These are phyloP conservation scores for Stenchaetothrips biformis DNA, from an alignment of 2,888 invertebrate species.

Conservation along the genomic window DNA sequence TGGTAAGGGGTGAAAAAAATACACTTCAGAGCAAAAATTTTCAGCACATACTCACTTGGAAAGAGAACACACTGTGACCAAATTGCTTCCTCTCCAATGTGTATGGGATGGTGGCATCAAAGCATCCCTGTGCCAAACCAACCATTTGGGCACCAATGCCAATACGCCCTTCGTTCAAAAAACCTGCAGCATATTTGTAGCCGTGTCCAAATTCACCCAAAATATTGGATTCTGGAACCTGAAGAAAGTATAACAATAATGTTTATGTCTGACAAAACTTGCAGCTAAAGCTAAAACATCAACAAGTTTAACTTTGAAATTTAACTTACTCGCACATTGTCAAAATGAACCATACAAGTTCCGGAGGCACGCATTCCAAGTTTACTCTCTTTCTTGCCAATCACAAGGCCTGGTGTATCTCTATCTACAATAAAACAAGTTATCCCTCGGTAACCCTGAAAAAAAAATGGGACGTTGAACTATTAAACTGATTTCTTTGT, in stretches of 20 bases:
- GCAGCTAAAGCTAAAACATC: not conserved
- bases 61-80: conserved; percentile 77
- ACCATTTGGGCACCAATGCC: conserved; percentile 89
- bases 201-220: conserved; percentile 85
- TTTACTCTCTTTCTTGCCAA: conserved; percentile 76
- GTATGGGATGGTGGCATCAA: conserved; percentile 89
- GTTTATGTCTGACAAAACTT: not conserved
- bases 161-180: conserved; percentile 86
- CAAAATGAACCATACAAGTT: conserved; percentile 89
- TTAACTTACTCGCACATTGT: conserved; percentile 69
- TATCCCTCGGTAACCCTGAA: conserved; percentile 86
- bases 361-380: conserved; percentile 85
- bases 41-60: conserved; percentile 63
- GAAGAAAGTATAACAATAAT: conserved; percentile 28
- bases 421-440: conserved; percentile 91
- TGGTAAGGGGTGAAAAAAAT: conserved; percentile 30
- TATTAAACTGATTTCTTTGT: conserved; percentile 28
- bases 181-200: conserved; percentile 91
- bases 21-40: not conserved
- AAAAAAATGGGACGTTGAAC: conserved; percentile 33
- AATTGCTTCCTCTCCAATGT: conserved; percentile 90
- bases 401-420: conserved; percentile 50
- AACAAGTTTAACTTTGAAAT: not conserved
- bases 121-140: conserved; percentile 87
- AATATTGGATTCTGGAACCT: conserved; percentile 70